Percentiles rank a stretch among this genome's conserved stretches.
phyloP scores from a whole-genome alignment of 2,797 vertebrate species.

The Balearica regulorum region DNA sequence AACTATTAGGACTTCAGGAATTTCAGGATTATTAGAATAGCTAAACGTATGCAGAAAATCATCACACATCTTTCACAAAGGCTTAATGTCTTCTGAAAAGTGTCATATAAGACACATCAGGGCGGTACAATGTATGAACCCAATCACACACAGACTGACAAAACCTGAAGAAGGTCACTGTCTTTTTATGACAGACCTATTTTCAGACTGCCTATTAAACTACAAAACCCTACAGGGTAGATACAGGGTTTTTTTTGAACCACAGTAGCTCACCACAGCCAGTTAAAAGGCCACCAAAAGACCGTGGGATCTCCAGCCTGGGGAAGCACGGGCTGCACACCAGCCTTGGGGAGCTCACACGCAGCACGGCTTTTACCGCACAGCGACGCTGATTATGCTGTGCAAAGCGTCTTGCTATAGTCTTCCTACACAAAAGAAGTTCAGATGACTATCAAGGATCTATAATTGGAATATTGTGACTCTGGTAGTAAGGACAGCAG shows the following conservation, averaged over 20 bases:
- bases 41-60: not conserved
- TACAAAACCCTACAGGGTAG: not conserved
- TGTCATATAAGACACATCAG: not conserved
- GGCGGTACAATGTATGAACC: not conserved
- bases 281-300: not conserved
- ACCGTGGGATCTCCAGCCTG: not conserved
- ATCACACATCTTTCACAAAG: not conserved
- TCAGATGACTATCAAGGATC: not conserved
- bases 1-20: not conserved
- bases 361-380: fast-evolving
- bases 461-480: not conserved
- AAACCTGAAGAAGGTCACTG: not conserved
- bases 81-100: not conserved
- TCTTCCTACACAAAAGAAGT: not conserved
- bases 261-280: not conserved
- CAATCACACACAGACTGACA: fast-evolving
- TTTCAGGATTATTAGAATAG: not conserved
- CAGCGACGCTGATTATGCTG: not conserved
- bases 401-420: not conserved
- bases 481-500: not conserved
- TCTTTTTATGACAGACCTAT: not conserved
- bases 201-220: not conserved
- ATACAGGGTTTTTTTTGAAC: fast-evolving
- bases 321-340: not conserved
- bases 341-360: not conserved